Conservation (phyloP, 2,888 invertebrate species). For the Lycaena phlaeas region DNA sequence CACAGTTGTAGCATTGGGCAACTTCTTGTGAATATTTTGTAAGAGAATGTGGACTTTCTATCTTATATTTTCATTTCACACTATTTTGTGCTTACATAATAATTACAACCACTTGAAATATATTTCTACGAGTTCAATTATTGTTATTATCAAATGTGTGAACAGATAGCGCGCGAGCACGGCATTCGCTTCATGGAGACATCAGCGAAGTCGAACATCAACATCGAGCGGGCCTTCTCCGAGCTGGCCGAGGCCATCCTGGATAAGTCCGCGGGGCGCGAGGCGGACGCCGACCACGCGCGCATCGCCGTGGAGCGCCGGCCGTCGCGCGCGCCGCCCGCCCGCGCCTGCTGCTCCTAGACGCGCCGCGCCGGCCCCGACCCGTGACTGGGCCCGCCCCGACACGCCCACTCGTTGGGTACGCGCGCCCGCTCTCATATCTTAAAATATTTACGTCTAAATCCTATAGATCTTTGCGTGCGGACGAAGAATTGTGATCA, state of each 20-base stretch:
- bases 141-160: no score
- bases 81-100: no score
- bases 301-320: slow-evolving; percentile 80
- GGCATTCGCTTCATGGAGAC: slow-evolving; percentile 98
- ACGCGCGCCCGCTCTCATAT: not conserved
- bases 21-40: no score
- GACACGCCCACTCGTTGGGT: not conserved
- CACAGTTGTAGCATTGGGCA: no score
- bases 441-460: no score
- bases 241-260: slow-evolving; percentile 95
- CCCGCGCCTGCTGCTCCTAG: slow-evolving; percentile 65
- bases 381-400: not conserved
- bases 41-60: no score
- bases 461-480: no score
- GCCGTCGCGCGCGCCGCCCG: slow-evolving; percentile 75
- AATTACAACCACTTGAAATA: no score
- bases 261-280: slow-evolving; percentile 90
- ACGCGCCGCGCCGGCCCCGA: slow-evolving; percentile 9
- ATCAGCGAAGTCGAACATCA: slow-evolving; percentile 96
- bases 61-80: no score
- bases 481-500: no score
- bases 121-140: no score
- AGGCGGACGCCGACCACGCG: slow-evolving; percentile 76
- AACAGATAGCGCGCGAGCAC: slow-evolving; percentile 94
- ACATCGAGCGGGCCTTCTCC: slow-evolving; percentile 96